These are phyloP conservation scores for Lamproptera curius DNA, from an alignment of 2,888 invertebrate species.

Conservation along the genomic window DNA sequence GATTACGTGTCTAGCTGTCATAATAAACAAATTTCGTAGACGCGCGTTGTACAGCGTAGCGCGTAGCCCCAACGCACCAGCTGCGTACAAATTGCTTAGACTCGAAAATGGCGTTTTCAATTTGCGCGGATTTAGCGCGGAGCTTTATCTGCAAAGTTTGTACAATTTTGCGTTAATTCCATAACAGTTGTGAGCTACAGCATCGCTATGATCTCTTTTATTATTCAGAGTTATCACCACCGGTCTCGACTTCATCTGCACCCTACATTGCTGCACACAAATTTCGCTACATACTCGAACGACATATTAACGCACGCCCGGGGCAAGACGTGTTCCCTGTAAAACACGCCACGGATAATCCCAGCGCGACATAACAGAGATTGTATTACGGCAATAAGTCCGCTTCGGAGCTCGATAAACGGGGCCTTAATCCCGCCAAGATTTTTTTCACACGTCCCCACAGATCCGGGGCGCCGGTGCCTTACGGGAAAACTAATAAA, in stretches of 20 bases:
- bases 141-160: neutral
- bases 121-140: slow-evolving; percentile 68
- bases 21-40: slow-evolving; percentile 3
- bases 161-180: too few relatives aligned
- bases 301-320: slow-evolving; percentile 23
- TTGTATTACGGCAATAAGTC: slow-evolving; percentile 74
- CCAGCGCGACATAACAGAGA: slow-evolving; percentile 70
- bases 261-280: neutral
- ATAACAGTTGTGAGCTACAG: too few relatives aligned
- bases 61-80: slow-evolving; percentile 53
- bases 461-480: slow-evolving; percentile 39
- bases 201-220: too few relatives aligned
- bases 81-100: slow-evolving; percentile 71
- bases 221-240: too few relatives aligned
- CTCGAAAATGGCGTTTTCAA: slow-evolving; percentile 75
- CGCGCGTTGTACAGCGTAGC: slow-evolving; percentile 10
- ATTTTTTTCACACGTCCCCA: slow-evolving; percentile 75
- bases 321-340: slow-evolving; percentile 38
- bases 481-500: slow-evolving; percentile 76
- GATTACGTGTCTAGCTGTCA: too few relatives aligned
- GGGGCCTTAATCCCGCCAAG: slow-evolving; percentile 65
- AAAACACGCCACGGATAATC: slow-evolving; percentile 64
- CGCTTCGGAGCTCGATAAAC: slow-evolving; percentile 63
- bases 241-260: slow-evolving; percentile 23
- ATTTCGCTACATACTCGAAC: slow-evolving; percentile 1